phyloP scores from a whole-genome alignment of 2,888 invertebrate genomes.

The Patella ulyssiponensis region DNA sequence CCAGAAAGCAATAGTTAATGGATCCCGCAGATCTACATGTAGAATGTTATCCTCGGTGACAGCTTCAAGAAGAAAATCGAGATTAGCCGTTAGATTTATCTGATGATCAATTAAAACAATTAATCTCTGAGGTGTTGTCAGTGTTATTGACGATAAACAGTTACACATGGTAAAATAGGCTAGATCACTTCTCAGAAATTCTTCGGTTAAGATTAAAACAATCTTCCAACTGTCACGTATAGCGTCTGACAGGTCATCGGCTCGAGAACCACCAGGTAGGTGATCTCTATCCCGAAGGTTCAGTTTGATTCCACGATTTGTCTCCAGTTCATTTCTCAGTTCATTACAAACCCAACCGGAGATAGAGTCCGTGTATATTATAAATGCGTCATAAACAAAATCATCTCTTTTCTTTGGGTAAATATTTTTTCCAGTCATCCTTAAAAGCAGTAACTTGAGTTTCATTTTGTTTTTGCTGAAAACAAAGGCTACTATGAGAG shows the following conservation, averaged over 20 bases:
- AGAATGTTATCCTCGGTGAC: background rate
- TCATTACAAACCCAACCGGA: background rate
- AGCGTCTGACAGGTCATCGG: background rate
- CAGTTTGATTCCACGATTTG: background rate
- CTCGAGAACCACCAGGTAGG: background rate
- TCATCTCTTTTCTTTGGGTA: background rate
- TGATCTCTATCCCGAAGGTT: background rate
- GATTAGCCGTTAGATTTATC: background rate
- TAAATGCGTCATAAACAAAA: background rate
- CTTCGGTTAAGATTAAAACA: background rate
- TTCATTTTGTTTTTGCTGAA: background rate
- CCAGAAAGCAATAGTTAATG: background rate
- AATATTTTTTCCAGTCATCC: background rate
- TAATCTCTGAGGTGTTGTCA: background rate
- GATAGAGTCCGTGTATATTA: background rate
- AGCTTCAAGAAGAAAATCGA: background rate
- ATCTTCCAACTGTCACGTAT: slow-evolving; percentile 2
- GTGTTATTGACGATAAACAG: background rate
- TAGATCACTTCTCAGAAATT: background rate
- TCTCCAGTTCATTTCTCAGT: background rate
- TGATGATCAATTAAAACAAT: background rate
- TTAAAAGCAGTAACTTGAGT: background rate
- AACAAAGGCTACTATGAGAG: background rate
- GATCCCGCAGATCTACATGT: background rate
- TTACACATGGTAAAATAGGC: background rate